Base-by-base conservation (phyloP, 2,113 vertebrate species). In the Silurus meridionalis region DNA sequence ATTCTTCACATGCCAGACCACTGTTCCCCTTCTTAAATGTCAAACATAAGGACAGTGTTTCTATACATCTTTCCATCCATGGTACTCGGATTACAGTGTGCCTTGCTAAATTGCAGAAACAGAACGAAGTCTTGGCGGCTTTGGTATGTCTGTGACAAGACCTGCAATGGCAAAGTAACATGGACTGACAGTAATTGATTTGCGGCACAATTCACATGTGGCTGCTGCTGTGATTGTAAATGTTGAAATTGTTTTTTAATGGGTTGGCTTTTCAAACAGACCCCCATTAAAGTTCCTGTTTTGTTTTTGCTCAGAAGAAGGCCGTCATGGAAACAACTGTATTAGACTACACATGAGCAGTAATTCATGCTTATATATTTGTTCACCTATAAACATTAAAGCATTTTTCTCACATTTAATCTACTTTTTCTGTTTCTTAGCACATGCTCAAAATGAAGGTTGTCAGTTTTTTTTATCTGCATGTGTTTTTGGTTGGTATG, bases 221-320 rank as follows among this genome's bases (percentile, higher is more conserved):
- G 74, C 83, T 69, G 50, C n/a, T 9, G 2, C 78, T 80, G 58
- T 82, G 21, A 75, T 81, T 88, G 67, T 72, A 81, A 84, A 81
- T 67, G 52, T 14, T 61, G 83, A 13, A 83, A 61, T 63, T 55
- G 78, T 74, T 79, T 84, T 86, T 83, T 71, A 85, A 82, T 88
- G 55, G 80, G 72, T 83, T n/a, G 28, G 58, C 64, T 80, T 88
- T 86, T 79, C 37, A 79, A 88, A 71, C 28, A 50, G 15, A 74
- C 84, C 74, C 83, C 74, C 23, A 60, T 81, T 82, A 79, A 86
- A 71, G 13, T 60, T 75, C n/a, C 63, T 83, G 84, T 88, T 86
- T 86, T 64, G 74, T 86, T 88, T 88, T 88, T 75, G 61, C 87
- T 19, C 60, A 88, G 75, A 86, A 74, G 57, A 72, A 88, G 75